Evolutionary conservation across 2,888 invertebrate genomes (phyloP).

Genomic region (Fabriciana adippe): DNA sequence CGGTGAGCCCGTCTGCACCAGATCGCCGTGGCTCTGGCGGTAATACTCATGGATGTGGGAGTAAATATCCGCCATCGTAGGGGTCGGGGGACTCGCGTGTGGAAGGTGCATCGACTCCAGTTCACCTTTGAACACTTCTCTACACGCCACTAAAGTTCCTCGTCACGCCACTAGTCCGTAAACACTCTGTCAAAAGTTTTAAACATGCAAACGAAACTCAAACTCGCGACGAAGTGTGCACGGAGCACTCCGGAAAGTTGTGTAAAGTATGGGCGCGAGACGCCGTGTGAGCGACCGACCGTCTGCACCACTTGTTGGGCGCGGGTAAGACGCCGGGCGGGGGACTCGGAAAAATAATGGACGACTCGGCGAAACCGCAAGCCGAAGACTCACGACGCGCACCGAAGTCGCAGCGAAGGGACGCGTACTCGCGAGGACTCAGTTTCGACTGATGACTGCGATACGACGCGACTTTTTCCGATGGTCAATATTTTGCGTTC

Average conservation of each 20-base stretch:
- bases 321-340: conserved; percentile 77
- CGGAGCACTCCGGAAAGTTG: conserved; percentile 71
- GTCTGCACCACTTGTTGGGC: conserved; percentile 75
- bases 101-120: conserved; percentile 86
- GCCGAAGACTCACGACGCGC: conserved; percentile 79
- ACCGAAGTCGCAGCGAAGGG: conserved; percentile 72
- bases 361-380: conserved; percentile 72
- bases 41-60: conserved; percentile 89
- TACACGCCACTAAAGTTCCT: conserved; percentile 72
- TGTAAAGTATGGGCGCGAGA: conserved; percentile 74
- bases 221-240: conserved; percentile 69
- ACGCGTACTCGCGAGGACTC: conserved; percentile 77
- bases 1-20: conserved; percentile 97
- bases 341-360: conserved; percentile 74
- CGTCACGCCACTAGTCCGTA: conserved; percentile 65
- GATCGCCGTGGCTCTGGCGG: conserved; percentile 94
- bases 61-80: conserved; percentile 88
- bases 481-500: conserved; percentile 84
- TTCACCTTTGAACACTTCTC: conserved; percentile 63
- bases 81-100: conserved; percentile 80
- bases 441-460: conserved; percentile 83
- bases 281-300: conserved; percentile 55
- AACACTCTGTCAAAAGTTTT: conserved; percentile 64
- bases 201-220: conserved; percentile 57
- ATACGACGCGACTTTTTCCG: conserved; percentile 83